These are phyloP conservation scores for Semicossyphus pulcher DNA, from an alignment of 2,113 vertebrate genomes.

Conservation along the genomic window DNA sequence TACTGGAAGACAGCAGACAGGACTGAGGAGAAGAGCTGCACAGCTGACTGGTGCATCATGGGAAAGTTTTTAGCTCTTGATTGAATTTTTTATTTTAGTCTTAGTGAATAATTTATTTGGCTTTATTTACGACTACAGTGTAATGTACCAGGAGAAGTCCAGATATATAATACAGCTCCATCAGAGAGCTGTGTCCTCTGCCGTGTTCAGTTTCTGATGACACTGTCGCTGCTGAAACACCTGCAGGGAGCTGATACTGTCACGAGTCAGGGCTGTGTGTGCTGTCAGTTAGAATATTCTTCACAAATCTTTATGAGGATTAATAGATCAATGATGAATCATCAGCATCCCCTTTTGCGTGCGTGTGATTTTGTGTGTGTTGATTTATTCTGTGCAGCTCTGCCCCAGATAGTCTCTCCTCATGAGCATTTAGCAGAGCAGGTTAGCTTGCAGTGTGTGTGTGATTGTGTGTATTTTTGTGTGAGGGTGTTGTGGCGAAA, in stretches of 20 bases:
- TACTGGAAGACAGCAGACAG: background rate
- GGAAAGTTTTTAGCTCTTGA: background rate
- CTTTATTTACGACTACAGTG: background rate
- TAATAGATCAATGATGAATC: background rate
- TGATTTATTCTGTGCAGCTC: background rate
- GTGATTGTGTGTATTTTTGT: background rate
- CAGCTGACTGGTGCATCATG: background rate
- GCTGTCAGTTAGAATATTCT: background rate
- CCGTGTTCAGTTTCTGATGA: background rate
- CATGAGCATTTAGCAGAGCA: constrained; percentile 18
- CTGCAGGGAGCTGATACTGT: background rate
- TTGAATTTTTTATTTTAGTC: background rate
- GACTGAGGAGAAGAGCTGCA: background rate
- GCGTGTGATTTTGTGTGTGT: background rate
- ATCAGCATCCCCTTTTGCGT: background rate
- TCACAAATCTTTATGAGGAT: background rate
- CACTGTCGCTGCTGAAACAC: no score
- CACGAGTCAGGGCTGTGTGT: background rate
- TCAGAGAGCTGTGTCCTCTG: background rate
- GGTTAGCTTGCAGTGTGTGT: constrained; percentile 3
- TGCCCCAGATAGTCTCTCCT: constrained; percentile 22
- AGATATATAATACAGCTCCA: background rate
- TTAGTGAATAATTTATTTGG: background rate
- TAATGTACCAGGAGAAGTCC: background rate
- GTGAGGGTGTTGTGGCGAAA: background rate